Percentiles rank a stretch among this genome's conserved stretches.
These are phyloP conservation scores for Epinephelus fuscoguttatus DNA, from an alignment of 2,113 vertebrate species.

Conservation along the genomic window DNA sequence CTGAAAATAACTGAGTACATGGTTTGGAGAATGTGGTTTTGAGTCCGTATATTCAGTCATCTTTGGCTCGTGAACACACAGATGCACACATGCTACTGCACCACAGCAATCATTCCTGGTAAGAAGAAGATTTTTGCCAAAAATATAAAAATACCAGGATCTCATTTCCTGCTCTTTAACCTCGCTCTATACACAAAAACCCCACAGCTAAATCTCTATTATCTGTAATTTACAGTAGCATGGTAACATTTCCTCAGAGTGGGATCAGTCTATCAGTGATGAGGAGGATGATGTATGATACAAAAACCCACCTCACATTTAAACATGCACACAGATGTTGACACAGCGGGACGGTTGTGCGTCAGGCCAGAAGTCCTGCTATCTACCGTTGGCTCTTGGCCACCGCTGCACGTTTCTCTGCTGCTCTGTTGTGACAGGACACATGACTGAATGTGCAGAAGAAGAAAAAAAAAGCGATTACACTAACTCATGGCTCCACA, in stretches of 20 bases:
- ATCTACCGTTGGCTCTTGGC: conserved; percentile 18
- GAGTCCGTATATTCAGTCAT: neutral
- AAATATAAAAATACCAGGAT: neutral
- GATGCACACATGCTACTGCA: neutral
- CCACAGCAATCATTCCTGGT: neutral
- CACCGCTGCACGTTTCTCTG: conserved; percentile 41
- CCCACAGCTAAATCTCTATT: neutral
- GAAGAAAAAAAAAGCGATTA: conserved; percentile 4
- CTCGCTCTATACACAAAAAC: neutral
- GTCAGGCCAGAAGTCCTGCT: neutral
- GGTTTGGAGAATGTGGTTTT: neutral
- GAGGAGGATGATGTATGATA: neutral
- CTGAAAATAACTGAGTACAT: neutral
- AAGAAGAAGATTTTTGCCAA: too few species aligned
- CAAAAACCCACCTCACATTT: neutral
- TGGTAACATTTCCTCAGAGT: conserved; percentile 3
- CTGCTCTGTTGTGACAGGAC: conserved; percentile 57
- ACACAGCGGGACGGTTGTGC: conserved; percentile 39
- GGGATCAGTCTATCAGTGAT: neutral
- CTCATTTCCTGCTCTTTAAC: neutral
- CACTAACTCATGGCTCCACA: conserved; percentile 6
- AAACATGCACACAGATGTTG: conserved; percentile 40
- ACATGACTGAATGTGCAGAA: conserved; percentile 46
- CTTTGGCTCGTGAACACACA: neutral
- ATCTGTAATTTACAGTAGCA: neutral